A percentile compares a stretch with the other conserved stretches of the same genome.
These are phyloP conservation scores for Smittia sp. DNA, from an alignment of 2,888 invertebrate species.

Conservation along the genomic window DNA sequence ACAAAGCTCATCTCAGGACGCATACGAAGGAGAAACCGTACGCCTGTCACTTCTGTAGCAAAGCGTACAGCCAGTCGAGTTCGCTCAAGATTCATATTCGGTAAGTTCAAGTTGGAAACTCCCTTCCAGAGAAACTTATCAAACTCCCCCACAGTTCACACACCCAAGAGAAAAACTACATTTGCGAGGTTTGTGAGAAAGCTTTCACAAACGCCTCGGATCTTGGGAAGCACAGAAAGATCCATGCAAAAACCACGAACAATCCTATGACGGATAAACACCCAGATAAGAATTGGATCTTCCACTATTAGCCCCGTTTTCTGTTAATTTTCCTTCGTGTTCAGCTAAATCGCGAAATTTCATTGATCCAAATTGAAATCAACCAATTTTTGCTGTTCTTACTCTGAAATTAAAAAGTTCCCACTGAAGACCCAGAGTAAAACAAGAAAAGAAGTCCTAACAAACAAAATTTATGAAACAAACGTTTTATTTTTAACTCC, in stretches of 20 bases:
- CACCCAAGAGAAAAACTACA: constrained; percentile 45
- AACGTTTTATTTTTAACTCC: too few relatives aligned
- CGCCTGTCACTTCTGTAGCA: constrained; percentile 43
- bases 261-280: too few relatives aligned
- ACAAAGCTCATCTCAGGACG: constrained; percentile 44
- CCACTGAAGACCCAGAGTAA: too few relatives aligned
- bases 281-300: too few relatives aligned
- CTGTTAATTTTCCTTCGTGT: too few relatives aligned
- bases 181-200: constrained; percentile 44
- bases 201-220: constrained; percentile 45
- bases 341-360: too few relatives aligned
- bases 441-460: too few relatives aligned
- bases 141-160: constrained; percentile 43
- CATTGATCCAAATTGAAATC: too few relatives aligned
- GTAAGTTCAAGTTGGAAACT: not conserved
- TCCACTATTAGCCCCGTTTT: too few relatives aligned
- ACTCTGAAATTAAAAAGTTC: too few relatives aligned
- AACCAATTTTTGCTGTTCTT: too few relatives aligned
- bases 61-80: constrained; percentile 45
- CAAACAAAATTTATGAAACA: too few relatives aligned
- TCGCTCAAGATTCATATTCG: constrained; percentile 45
- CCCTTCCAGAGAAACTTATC: not conserved
- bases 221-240: constrained; percentile 44
- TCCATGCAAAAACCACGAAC: constrained; percentile 18
- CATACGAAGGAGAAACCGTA: constrained; percentile 46